phyloP scores from a whole-genome alignment of 2,888 invertebrate genomes.

The Drosophila mimica region DNA sequence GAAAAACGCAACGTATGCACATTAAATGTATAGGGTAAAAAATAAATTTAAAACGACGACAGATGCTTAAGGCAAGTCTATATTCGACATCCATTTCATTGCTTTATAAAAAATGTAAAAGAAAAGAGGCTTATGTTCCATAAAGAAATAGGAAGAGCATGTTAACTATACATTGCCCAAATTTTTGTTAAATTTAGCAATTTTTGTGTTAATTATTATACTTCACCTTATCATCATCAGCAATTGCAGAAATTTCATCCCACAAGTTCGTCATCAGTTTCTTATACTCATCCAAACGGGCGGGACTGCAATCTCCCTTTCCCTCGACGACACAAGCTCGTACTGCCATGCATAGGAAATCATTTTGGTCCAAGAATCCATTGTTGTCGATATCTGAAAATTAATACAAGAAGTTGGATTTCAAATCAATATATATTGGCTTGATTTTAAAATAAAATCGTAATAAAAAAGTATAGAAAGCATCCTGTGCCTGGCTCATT shows the following conservation, averaged over 20 bases:
- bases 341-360: slow-evolving; percentile 93
- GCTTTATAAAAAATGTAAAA: background rate
- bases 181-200: background rate
- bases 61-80: background rate
- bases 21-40: background rate
- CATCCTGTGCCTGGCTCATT: background rate
- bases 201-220: background rate
- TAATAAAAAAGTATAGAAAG: background rate
- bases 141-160: background rate
- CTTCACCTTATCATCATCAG: slow-evolving; percentile 92
- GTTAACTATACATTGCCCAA: background rate
- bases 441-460: background rate
- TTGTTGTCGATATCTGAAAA: slow-evolving; percentile 93
- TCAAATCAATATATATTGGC: background rate
- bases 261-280: slow-evolving; percentile 93
- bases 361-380: slow-evolving; percentile 92
- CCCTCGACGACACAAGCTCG: slow-evolving; percentile 93
- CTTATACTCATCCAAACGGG: slow-evolving; percentile 91
- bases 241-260: slow-evolving; percentile 94
- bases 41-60: background rate
- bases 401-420: background rate
- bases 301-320: slow-evolving; percentile 91
- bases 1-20: background rate
- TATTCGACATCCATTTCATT: background rate
- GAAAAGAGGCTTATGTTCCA: background rate